phyloP scores from a whole-genome alignment of 2,888 invertebrate species.

The Orthosia gothica region DNA sequence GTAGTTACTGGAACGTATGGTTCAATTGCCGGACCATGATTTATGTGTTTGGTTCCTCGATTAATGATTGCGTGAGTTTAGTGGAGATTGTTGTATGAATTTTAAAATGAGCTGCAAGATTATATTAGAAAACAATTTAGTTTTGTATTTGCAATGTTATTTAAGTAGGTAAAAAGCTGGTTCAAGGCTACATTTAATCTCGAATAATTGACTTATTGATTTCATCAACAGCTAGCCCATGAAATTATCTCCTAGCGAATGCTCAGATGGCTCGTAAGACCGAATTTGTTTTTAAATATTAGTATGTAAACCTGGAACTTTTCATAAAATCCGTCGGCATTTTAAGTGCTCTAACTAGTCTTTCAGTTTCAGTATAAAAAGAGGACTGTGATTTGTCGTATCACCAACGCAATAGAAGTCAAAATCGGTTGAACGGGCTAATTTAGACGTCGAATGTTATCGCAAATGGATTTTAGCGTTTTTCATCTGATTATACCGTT shows the following conservation, averaged over 20 bases:
- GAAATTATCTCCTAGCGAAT: too few relatives aligned
- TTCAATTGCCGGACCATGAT: slow-evolving; percentile 33
- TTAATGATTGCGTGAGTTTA: slow-evolving; percentile 21
- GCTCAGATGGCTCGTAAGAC: too few relatives aligned
- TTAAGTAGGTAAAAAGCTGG: too few relatives aligned
- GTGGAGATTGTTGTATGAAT: not conserved
- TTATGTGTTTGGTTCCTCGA: slow-evolving; percentile 24
- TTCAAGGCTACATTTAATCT: not conserved
- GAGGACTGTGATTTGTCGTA: too few relatives aligned
- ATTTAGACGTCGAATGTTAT: too few relatives aligned
- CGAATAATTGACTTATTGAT: not conserved
- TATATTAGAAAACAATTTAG: not conserved
- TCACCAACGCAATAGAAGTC: too few relatives aligned
- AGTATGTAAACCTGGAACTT: not conserved
- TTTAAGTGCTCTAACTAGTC: too few relatives aligned
- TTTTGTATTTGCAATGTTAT: not conserved
- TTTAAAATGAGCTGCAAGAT: not conserved
- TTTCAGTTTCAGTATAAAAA: not conserved
- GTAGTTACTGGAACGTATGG: slow-evolving; percentile 48
- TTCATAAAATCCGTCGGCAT: not conserved
- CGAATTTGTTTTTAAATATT: too few relatives aligned
- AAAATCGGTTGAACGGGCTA: too few relatives aligned
- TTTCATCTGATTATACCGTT: too few relatives aligned
- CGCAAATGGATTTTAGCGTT: too few relatives aligned
- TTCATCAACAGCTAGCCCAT: too few relatives aligned